These are phyloP conservation scores for Ophioderma brevispina DNA, from an alignment of 35 echinoderm and acorn worm genomes.

Conservation along the genomic window DNA sequence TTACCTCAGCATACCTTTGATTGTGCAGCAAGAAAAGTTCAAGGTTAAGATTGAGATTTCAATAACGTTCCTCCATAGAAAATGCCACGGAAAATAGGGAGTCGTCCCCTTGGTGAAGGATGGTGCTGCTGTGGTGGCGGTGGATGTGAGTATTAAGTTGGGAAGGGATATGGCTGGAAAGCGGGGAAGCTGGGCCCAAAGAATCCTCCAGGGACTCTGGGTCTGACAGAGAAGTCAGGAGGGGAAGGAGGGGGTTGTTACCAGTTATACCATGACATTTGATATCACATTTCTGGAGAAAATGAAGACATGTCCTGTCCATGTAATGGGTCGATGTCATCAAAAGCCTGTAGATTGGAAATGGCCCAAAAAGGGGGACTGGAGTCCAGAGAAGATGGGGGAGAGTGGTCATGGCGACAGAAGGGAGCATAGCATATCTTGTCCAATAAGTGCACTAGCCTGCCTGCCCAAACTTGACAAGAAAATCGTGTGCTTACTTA, in stretches of 20 bases:
- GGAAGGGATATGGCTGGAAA: slow-evolving; percentile 4
- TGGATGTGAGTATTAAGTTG: background rate
- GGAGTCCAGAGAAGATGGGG: slow-evolving; percentile 55
- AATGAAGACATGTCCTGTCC: slow-evolving; percentile 64
- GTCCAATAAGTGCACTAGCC: slow-evolving; percentile 4
- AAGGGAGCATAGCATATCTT: slow-evolving; percentile 40
- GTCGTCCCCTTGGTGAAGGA: slow-evolving; percentile 33
- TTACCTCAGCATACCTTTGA: too few species aligned
- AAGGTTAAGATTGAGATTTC: too few species aligned
- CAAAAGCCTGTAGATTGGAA: slow-evolving; percentile 27
- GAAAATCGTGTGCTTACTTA: slow-evolving; percentile 41
- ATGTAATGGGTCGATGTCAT: slow-evolving; percentile 25
- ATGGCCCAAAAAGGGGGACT: slow-evolving; percentile 56
- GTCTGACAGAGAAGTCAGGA: slow-evolving; percentile 88
- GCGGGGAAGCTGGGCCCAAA: slow-evolving; percentile 63
- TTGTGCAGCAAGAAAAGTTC: too few species aligned
- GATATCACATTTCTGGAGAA: slow-evolving; percentile 60
- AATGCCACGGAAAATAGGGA: slow-evolving; percentile 94
- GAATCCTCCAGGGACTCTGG: slow-evolving; percentile 66
- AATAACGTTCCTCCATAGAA: slow-evolving; percentile 75
- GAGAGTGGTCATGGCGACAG: slow-evolving; percentile 60
- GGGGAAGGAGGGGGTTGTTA: slow-evolving; percentile 83
- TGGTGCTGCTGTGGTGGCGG: background rate
- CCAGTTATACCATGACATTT: slow-evolving; percentile 11
- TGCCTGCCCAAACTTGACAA: background rate